Conservation (phyloP, 2,888 invertebrate species). For the Stictocephala bisonia region DNA sequence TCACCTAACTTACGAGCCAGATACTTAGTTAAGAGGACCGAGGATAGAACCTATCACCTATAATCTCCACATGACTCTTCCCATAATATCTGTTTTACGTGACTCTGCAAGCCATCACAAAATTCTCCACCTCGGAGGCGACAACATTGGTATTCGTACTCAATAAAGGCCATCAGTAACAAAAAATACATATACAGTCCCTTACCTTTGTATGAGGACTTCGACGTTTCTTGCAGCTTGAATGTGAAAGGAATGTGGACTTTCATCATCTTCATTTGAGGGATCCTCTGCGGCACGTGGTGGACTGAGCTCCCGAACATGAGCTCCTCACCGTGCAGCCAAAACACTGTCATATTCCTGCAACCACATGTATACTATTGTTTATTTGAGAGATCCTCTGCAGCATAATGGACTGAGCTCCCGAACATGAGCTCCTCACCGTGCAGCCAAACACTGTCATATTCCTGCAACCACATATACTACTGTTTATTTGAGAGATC, state of each 20-base stretch:
- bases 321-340: slow-evolving; percentile 77
- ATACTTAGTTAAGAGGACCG: no score
- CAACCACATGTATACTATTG: no score
- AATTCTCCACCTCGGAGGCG: no score
- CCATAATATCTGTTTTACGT: no score
- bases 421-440: slow-evolving; percentile 73
- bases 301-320: slow-evolving; percentile 68
- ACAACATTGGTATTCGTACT: no score
- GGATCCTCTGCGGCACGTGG: slow-evolving; percentile 70
- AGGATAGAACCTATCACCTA: no score
- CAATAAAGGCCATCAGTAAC: no score
- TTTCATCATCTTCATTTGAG: slow-evolving; percentile 84
- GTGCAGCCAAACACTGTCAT: slow-evolving; percentile 82
- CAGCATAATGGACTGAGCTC: slow-evolving; percentile 64
- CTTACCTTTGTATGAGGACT: slow-evolving; percentile 78
- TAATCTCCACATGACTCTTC: no score
- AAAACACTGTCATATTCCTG: slow-evolving; percentile 82
- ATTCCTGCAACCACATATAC: slow-evolving; percentile 73
- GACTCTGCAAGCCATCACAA: no score
- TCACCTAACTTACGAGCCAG: no score
- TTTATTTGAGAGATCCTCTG: slow-evolving; percentile 80
- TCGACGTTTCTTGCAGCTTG: slow-evolving; percentile 77
- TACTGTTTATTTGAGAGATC: no score
- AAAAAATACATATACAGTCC: no score
- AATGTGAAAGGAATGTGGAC: slow-evolving; percentile 87